phyloP scores from a whole-genome alignment of 1,140 invertebrate genomes.

The Drosophila auraria region DNA sequence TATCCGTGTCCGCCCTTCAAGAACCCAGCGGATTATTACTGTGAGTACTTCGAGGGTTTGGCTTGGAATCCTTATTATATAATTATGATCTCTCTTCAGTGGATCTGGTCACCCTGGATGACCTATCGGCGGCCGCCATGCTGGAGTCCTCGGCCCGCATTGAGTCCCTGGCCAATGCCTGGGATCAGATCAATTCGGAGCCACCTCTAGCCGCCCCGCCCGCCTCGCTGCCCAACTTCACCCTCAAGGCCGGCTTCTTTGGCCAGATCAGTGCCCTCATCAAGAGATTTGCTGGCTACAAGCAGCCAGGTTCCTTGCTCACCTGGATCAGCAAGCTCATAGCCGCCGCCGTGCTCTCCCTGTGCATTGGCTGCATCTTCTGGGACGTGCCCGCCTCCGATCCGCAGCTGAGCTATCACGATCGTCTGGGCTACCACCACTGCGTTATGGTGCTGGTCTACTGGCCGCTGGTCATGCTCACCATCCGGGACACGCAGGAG shows the following conservation, averaged over 20 bases:
- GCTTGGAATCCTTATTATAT: background rate
- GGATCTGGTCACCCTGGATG: slow-evolving; percentile 96
- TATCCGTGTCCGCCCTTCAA: slow-evolving; percentile 98
- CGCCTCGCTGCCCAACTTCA: slow-evolving; percentile 80
- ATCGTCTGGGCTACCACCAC: slow-evolving; percentile 94
- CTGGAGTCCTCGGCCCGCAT: slow-evolving; percentile 96
- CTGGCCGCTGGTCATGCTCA: slow-evolving; percentile 91
- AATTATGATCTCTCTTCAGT: slow-evolving; percentile 86
- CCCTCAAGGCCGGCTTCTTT: slow-evolving; percentile 85
- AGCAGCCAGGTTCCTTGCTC: slow-evolving; percentile 94
- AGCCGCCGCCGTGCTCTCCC: slow-evolving; percentile 91
- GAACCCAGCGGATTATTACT: slow-evolving; percentile 98
- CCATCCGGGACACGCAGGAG: slow-evolving; percentile 89
- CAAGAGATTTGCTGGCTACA: slow-evolving; percentile 88
- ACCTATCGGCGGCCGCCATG: slow-evolving; percentile 96
- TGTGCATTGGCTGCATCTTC: slow-evolving; percentile 94
- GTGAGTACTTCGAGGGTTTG: slow-evolving; percentile 87
- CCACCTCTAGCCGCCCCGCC: slow-evolving; percentile 82
- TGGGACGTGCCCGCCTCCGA: slow-evolving; percentile 94
- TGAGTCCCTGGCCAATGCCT: slow-evolving; percentile 93
- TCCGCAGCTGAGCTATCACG: slow-evolving; percentile 89
- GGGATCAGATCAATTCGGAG: slow-evolving; percentile 85
- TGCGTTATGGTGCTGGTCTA: slow-evolving; percentile 91
- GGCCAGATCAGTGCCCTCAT: slow-evolving; percentile 77
- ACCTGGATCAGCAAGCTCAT: slow-evolving; percentile 91